These are phyloP conservation scores for Ectropis crepuscularia DNA, from an alignment of 2,888 invertebrate genomes.

Conservation along the genomic window DNA sequence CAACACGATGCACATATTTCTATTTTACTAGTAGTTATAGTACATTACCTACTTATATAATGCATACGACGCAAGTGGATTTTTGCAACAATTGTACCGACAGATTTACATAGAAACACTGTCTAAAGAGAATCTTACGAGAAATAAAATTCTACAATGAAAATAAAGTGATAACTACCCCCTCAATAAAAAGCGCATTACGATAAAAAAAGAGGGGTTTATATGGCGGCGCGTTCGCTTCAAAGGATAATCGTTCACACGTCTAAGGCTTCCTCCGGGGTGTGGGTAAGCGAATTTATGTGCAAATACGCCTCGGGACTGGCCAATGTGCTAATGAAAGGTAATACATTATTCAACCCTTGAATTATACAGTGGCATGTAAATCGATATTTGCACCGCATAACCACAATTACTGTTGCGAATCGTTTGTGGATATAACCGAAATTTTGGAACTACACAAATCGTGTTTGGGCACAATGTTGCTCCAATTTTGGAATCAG, in stretches of 20 bases:
- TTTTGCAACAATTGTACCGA: too few species aligned
- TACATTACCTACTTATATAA: too few species aligned
- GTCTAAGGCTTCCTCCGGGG: slow-evolving; percentile 72
- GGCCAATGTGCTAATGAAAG: slow-evolving; percentile 84
- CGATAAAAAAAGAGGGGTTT: slow-evolving; percentile 60
- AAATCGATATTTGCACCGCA: slow-evolving; percentile 84
- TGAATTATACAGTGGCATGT: slow-evolving; percentile 84
- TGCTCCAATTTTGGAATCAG: slow-evolving; percentile 31
- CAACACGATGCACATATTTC: too few species aligned
- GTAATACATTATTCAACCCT: slow-evolving; percentile 84
- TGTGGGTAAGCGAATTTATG: slow-evolving; percentile 81
- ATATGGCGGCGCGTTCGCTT: slow-evolving; percentile 56
- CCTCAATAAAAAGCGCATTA: slow-evolving; percentile 45
- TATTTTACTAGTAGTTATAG: too few species aligned
- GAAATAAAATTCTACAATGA: slow-evolving; percentile 14
- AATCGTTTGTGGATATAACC: slow-evolving; percentile 62
- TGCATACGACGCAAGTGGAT: too few species aligned
- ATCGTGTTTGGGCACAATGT: slow-evolving; percentile 31
- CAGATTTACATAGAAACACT: background rate
- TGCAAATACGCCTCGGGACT: slow-evolving; percentile 82
- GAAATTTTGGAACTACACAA: slow-evolving; percentile 54
- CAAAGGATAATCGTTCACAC: slow-evolving; percentile 76
- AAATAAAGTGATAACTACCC: slow-evolving; percentile 39
- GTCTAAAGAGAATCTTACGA: background rate
- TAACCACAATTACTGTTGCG: slow-evolving; percentile 72